Evolutionary conservation across 2,888 invertebrate species (phyloP), one percentile per base, ranked within the genome.

Genomic region (Rhogogaster chlorosoma): DNA sequence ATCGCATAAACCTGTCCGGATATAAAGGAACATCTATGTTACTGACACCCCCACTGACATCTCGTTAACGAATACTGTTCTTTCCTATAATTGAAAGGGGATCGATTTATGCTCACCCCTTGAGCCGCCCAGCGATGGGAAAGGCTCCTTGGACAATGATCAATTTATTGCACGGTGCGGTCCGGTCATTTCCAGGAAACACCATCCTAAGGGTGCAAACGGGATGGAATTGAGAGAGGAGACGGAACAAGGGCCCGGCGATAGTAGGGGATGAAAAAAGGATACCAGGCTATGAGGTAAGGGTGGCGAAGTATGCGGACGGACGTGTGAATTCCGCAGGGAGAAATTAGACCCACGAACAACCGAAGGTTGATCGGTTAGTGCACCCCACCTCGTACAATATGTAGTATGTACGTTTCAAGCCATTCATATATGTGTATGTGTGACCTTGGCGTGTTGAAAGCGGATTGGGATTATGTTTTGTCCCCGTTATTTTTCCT

Each of bases 71-170:
- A 53, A 77, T 53, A 80, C 57, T 22, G 80, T 80, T 80, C 80
- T 80, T 61, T 80, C 80, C 80, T 49, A 36, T 80, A 80, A 57
- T 80, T 80, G 80, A 80, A 80, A 80, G 38, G 49, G 80, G 80
- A 80, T 80, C 80, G 80, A 80, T 80, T 80, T 49, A 36, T 36
- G 80, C 80, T 80, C 80, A 80, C 57, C 61, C 80, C 80, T 80
- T 61, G 80, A 57, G 78, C 78, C 36, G 22, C n/a, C 36, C 18
- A 15, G n/a, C 22, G 80, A 32, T 61, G 32, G 38, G 26, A 80
- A 80, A 80, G 49, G 61, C 80, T 61, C 80, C 61, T 80, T 80
- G 80, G 61, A 61, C 80, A 80, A 80, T 80, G 80, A 80, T 80
- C 57, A 80, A 80, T 80, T 80, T 80, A 80, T 80, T 61, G 80